Evolutionary conservation across 1,140 invertebrate species (phyloP), one percentile per base, ranked within the genome.

Genomic region (Drosophila eugracilis): DNA sequence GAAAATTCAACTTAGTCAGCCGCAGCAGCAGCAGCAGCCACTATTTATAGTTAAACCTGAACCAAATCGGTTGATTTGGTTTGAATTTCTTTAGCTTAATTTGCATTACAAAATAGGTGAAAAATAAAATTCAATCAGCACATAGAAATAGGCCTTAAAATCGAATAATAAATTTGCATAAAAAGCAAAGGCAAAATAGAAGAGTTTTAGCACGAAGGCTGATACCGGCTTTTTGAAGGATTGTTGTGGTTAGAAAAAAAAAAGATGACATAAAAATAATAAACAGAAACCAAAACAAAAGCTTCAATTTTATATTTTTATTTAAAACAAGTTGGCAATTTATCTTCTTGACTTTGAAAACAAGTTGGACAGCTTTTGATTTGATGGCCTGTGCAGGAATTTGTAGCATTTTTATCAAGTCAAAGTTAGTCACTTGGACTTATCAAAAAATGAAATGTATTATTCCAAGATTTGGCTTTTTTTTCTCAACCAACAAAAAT

Each of bases 241-340:
- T 73, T 72, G 54, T 73, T 59, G 37, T 53, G 37, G 47, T 53
- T 17, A 26, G 49, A 55, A 12, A 34, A n/a, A n/a, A n/a, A n/a
- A n/a, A n/a, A n/a, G n/a, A n/a, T n/a, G n/a, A n/a, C n/a, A n/a
- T n/a, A n/a, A n/a, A n/a, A n/a, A n/a, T n/a, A n/a, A n/a, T n/a
- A n/a, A n/a, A n/a, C n/a, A n/a, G 5, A 66, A 66, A 52, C 24
- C 37, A 52, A 70, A 65, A 42, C 54, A 54, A 58, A 58, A 21
- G 22, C 15, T n/a, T n/a, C 19, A 39, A 62, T 53, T 65, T 34
- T 48, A 69, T 44, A 50, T 63, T 63, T 57, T 73, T 73, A 59
- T 57, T 73, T 73, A 59, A 80, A 73, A 85, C 66, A 70, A 80
- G 72, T 85, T 85, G 72, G 60, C 79, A 73, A 80, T 84, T 79